These are phyloP conservation scores for Ornithoptera alexandrae DNA, from an alignment of 2,888 invertebrate genomes.

Conservation along the genomic window DNA sequence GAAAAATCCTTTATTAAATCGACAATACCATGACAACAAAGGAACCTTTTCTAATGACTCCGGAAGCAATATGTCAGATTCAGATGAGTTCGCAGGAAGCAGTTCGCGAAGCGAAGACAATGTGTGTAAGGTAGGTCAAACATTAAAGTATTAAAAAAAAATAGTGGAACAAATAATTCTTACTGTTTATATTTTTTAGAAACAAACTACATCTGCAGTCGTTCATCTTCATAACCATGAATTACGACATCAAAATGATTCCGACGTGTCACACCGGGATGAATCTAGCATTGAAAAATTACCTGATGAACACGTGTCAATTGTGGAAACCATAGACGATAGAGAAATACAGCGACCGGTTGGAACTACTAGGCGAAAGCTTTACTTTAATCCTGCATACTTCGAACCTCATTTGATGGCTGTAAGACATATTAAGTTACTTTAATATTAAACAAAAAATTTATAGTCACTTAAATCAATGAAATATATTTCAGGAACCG, in stretches of 20 bases:
- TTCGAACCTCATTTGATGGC: slow-evolving; percentile 92
- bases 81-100: slow-evolving; percentile 79
- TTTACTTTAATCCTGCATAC: slow-evolving; percentile 95
- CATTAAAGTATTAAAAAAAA: background rate
- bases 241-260: slow-evolving; percentile 57
- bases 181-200: slow-evolving; percentile 46
- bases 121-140: slow-evolving; percentile 55
- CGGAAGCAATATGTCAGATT: slow-evolving; percentile 83
- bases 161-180: background rate
- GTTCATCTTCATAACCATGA: slow-evolving; percentile 81
- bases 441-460: background rate
- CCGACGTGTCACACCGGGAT: slow-evolving; percentile 70
- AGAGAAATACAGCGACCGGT: slow-evolving; percentile 83
- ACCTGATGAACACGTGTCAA: slow-evolving; percentile 91
- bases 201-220: slow-evolving; percentile 83
- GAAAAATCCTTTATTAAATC: slow-evolving; percentile 85
- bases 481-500: slow-evolving; percentile 84
- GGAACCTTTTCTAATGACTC: slow-evolving; percentile 70
- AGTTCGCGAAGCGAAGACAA: slow-evolving; percentile 59
- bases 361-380: slow-evolving; percentile 86
- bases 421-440: slow-evolving; percentile 72
- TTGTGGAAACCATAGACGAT: slow-evolving; percentile 89
- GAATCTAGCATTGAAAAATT: slow-evolving; percentile 84
- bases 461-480: background rate
- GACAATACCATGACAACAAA: slow-evolving; percentile 81